Evolutionary conservation across 2,113 vertebrate species (phyloP).

Genomic region (Oceanodroma tethys): DNA sequence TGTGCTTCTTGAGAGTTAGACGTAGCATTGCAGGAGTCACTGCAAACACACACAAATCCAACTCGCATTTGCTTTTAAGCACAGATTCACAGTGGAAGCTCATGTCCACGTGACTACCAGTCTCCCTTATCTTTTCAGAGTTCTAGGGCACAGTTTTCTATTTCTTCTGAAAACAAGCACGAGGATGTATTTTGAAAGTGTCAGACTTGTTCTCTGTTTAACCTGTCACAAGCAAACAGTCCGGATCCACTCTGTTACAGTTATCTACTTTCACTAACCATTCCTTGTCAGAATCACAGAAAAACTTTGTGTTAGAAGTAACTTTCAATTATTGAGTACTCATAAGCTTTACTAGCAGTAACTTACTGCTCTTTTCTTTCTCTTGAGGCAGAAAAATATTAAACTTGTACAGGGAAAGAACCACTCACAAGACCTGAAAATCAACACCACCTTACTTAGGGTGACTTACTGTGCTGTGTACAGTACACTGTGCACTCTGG

Average conservation of each 20-base stretch:
- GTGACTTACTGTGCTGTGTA: neutral
- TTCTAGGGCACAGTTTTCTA: neutral
- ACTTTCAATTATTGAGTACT: neutral
- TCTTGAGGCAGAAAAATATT: neutral
- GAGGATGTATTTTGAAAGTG: neutral
- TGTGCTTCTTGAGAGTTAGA: neutral
- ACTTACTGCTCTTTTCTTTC: neutral
- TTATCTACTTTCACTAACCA: neutral
- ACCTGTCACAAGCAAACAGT: neutral
- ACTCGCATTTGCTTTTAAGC: neutral
- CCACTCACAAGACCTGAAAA: neutral
- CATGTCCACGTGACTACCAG: neutral
- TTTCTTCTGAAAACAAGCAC: neutral
- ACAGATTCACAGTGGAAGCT: neutral
- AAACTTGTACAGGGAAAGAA: neutral
- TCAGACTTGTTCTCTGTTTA: neutral
- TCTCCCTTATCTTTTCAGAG: neutral
- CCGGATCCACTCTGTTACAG: neutral
- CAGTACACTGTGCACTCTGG: neutral
- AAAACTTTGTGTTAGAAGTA: neutral
- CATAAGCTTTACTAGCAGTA: neutral
- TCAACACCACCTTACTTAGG: neutral
- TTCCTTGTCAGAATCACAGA: neutral
- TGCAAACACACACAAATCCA: neutral
- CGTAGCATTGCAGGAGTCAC: neutral